Conservation (phyloP, 2,113 vertebrate genomes). For the Aegithalos caudatus region DNA sequence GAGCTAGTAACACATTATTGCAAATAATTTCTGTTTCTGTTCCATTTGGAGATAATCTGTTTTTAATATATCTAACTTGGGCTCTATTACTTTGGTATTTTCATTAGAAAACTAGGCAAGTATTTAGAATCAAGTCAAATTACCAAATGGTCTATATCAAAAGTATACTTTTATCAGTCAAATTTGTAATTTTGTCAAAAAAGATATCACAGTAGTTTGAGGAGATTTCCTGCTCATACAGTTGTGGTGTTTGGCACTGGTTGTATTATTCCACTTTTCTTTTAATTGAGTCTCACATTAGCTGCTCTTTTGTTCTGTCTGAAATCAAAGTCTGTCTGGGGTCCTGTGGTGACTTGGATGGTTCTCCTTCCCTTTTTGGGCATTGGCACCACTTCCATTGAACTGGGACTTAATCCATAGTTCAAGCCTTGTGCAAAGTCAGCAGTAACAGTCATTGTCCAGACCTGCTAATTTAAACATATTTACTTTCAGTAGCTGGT, state of each 20-base stretch:
- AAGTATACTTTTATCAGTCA: not conserved
- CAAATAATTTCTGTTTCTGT: not conserved
- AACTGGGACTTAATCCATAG: not conserved
- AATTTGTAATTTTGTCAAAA: not conserved
- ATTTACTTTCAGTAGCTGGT: not conserved
- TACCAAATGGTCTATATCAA: not conserved
- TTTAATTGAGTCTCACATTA: not conserved
- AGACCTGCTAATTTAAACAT: slow-evolving; percentile 37
- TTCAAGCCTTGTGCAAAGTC: not conserved
- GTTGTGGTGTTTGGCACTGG: not conserved
- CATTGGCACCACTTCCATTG: not conserved
- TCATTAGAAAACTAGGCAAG: not conserved
- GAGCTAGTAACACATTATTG: not conserved
- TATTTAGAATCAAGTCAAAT: not conserved
- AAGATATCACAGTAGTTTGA: not conserved
- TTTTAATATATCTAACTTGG: not conserved
- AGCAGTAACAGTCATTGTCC: slow-evolving; percentile 9
- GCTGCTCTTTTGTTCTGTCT: slow-evolving; percentile 12
- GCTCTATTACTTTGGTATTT: not conserved
- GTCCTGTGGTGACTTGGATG: not conserved
- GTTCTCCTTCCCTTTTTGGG: not conserved
- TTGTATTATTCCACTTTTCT: slow-evolving; percentile 14
- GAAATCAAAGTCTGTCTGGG: slow-evolving; percentile 25
- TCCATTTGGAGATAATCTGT: not conserved
- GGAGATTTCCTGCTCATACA: not conserved